These are phyloP conservation scores for Scaptodrosophila lebanonensis DNA, from an alignment of 1,140 invertebrate genomes.

Conservation along the genomic window DNA sequence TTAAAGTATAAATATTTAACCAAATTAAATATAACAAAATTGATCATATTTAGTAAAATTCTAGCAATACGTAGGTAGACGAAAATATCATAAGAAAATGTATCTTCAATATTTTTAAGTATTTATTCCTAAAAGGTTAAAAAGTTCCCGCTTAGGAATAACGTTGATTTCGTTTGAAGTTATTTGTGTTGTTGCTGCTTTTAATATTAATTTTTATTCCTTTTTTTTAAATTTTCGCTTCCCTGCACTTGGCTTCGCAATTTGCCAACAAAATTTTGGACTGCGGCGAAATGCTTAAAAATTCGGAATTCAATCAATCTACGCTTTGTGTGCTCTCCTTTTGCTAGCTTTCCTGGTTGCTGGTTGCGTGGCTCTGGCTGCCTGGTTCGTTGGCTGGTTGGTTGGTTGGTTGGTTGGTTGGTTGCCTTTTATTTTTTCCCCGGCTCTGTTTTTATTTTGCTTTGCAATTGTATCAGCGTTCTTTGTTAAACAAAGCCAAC, in stretches of 20 bases:
- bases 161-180: conserved; percentile 13
- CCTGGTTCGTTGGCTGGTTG: too few relatives aligned
- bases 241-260: conserved; percentile 49
- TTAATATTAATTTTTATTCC: conserved; percentile 4
- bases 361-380: too few relatives aligned
- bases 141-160: conserved; percentile 1
- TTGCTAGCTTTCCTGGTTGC: too few relatives aligned
- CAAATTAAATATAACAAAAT: too few relatives aligned
- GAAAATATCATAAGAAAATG: too few relatives aligned
- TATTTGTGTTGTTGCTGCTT: conserved; percentile 8
- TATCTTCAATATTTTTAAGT: too few relatives aligned
- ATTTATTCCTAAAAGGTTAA: too few relatives aligned
- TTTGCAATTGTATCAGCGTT: conserved; percentile 58
- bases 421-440: conserved; percentile 18
- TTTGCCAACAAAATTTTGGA: conserved; percentile 63
- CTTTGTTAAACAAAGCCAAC: conserved; percentile 41
- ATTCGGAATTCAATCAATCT: conserved; percentile 72
- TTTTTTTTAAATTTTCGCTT: conserved; percentile 47
- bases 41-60: too few relatives aligned
- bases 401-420: conserved; percentile 8
- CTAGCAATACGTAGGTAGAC: too few relatives aligned
- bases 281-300: conserved; percentile 69
- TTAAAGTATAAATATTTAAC: too few relatives aligned
- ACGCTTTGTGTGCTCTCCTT: conserved; percentile 47
- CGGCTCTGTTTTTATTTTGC: conserved; percentile 29